Percentiles rank a stretch among this genome's conserved stretches.
Conservation (phyloP, 2,888 invertebrate genomes). For the Lasius platythorax region DNA sequence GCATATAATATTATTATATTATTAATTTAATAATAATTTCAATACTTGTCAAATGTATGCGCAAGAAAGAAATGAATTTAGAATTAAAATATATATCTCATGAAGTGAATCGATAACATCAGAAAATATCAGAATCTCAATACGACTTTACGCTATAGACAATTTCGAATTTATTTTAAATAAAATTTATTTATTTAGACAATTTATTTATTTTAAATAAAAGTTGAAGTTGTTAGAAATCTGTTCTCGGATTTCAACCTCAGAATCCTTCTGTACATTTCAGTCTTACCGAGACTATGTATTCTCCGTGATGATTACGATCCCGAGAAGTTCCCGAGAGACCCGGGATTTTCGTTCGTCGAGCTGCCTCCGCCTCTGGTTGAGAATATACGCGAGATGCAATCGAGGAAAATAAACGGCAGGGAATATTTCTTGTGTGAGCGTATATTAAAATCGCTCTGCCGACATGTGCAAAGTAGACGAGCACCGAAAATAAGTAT, state of each 20-base stretch:
- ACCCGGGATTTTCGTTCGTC: neutral
- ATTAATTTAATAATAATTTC: neutral
- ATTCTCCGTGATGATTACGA: neutral
- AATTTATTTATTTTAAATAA: neutral
- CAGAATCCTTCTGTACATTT: neutral
- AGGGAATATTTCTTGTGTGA: slow-evolving; percentile 30
- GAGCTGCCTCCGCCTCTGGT: neutral
- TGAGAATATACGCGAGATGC: slow-evolving; percentile 31
- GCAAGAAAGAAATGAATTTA: too few relatives aligned
- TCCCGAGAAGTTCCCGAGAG: neutral
- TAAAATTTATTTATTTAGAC: too few relatives aligned
- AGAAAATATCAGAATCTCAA: neutral
- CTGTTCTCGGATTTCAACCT: neutral
- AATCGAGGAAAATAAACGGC: slow-evolving; percentile 42
- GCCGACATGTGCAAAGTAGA: slow-evolving; percentile 29
- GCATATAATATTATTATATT: neutral
- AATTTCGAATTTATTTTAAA: neutral
- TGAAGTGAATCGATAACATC: neutral
- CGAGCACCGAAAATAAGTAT: slow-evolving; percentile 28
- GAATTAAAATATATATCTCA: neutral
- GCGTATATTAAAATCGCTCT: slow-evolving; percentile 31
- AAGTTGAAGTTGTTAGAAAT: neutral
- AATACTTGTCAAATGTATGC: neutral
- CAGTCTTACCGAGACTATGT: neutral
- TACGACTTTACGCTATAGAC: neutral